These are phyloP conservation scores for Leptocoma aspasia DNA, from an alignment of 2,113 vertebrate species.

Conservation along the genomic window DNA sequence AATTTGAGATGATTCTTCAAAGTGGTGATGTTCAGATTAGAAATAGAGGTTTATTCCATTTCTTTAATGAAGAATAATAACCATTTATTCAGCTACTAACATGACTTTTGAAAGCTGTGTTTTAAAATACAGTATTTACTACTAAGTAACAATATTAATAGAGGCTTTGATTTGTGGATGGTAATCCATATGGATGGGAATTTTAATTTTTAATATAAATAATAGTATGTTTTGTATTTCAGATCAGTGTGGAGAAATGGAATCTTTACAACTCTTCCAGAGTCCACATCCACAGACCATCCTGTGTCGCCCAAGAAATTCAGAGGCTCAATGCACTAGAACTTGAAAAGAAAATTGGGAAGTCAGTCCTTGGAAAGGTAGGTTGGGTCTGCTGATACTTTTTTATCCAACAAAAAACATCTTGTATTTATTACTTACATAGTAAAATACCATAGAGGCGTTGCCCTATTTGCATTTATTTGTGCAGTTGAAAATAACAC, in stretches of 20 bases:
- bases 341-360: constrained; percentile 90
- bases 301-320: constrained; percentile 89
- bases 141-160: background rate
- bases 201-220: background rate
- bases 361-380: constrained; percentile 95
- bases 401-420: background rate
- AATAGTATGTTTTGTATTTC: background rate
- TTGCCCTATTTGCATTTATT: background rate
- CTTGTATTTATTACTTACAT: background rate
- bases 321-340: constrained; percentile 84
- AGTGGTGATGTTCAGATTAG: background rate
- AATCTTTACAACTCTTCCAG: constrained; percentile 88
- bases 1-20: background rate
- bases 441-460: background rate
- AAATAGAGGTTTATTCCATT: background rate
- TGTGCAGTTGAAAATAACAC: background rate
- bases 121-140: background rate
- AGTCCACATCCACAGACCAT: constrained; percentile 85
- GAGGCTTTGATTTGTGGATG: background rate
- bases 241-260: constrained; percentile 93
- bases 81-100: background rate
- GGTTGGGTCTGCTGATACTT: background rate
- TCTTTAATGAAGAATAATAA: background rate
- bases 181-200: background rate
- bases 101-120: background rate